Percentiles rank a stretch among this genome's conserved stretches.
Conservation (phyloP, 2,113 vertebrate genomes). For the Aptenodytes patagonicus region DNA sequence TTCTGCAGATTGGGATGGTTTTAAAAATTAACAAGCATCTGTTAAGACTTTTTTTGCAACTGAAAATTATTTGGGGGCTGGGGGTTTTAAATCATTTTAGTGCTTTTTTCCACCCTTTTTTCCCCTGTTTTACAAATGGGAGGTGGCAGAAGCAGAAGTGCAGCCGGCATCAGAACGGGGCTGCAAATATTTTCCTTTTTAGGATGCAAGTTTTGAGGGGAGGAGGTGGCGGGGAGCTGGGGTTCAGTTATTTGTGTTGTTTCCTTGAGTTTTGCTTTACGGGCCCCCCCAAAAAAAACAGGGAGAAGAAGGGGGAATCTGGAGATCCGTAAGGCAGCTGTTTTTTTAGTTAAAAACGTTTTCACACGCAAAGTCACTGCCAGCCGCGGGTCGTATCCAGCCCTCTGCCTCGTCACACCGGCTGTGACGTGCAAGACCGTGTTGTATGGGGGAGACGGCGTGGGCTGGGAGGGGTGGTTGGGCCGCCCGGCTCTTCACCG, state of each 20-base stretch:
- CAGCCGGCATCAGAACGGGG: not conserved
- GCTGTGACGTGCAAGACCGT: not conserved
- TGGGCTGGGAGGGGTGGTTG: not conserved
- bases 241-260: not conserved
- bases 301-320: not conserved
- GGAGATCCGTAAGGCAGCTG: not conserved
- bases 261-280: not conserved
- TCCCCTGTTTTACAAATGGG: not conserved
- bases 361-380: rapidly evolving
- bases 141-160: not conserved
- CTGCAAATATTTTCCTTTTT: not conserved
- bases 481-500: not conserved
- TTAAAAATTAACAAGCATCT: constrained; percentile 33
- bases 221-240: not conserved
- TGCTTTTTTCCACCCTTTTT: not conserved
- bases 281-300: rapidly evolving
- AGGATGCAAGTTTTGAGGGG: not conserved
- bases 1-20: not conserved
- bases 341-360: not conserved
- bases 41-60: not conserved
- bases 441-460: rapidly evolving
- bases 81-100: constrained; percentile 28
- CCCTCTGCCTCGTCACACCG: rapidly evolving
- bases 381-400: rapidly evolving
- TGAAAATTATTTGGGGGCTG: constrained; percentile 37